phyloP scores from a whole-genome alignment of 1,140 invertebrate genomes.

The Microplitis mediator region DNA sequence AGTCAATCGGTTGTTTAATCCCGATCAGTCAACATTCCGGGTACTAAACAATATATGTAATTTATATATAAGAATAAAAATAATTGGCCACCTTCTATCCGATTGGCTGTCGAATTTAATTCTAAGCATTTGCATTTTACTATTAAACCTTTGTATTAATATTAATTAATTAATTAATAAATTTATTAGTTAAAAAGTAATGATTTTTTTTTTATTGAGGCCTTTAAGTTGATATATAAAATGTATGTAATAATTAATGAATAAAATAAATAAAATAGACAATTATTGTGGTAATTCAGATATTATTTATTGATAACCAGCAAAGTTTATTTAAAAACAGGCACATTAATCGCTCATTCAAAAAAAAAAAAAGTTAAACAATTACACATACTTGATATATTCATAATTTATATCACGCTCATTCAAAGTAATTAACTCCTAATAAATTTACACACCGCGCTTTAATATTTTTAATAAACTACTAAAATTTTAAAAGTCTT shows the following conservation, averaged over 20 bases:
- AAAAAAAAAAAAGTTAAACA: conserved; percentile 30
- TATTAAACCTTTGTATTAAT: conserved; percentile 7
- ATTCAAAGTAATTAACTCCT: conserved; percentile 9
- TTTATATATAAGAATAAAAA: not conserved
- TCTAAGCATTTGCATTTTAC: not conserved
- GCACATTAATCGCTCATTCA: conserved; percentile 36
- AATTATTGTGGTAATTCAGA: no score
- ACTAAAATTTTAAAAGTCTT: not conserved
- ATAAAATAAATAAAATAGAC: not conserved
- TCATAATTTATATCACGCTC: not conserved
- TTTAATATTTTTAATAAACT: not conserved
- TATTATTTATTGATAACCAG: not conserved
- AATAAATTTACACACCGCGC: conserved; percentile 19
- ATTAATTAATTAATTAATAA: not conserved
- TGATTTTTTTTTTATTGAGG: not conserved
- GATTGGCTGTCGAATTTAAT: not conserved
- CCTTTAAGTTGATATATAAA: not conserved
- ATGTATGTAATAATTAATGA: not conserved
- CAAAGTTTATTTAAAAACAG: not conserved
- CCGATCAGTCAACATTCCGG: not conserved
- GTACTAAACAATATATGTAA: not conserved
- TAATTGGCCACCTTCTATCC: no score
- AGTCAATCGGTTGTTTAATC: conserved; percentile 3
- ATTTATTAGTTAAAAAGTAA: not conserved
- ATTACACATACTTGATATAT: conserved; percentile 19